Percentiles rank a stretch among this genome's conserved stretches.
Conservation (phyloP, 2,888 invertebrate species). For the Cheilosia vernalis region DNA sequence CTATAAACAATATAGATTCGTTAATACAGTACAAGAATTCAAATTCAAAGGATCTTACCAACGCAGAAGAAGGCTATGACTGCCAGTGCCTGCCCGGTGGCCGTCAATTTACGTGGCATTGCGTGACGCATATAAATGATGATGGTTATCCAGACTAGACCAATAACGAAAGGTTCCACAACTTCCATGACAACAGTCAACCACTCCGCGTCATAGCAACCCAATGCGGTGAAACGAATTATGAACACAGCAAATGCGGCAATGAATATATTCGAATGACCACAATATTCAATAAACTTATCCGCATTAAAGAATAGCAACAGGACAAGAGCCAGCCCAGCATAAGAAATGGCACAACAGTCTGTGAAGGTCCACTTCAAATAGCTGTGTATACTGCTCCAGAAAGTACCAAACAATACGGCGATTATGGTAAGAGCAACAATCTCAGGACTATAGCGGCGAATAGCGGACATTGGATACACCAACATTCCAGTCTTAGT, state of each 20-base stretch:
- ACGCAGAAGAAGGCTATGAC: constrained; percentile 92
- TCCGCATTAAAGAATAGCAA: constrained; percentile 87
- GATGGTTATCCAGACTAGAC: constrained; percentile 91
- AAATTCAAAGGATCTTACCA: constrained; percentile 82
- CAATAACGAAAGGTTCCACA: constrained; percentile 90
- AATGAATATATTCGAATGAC: constrained; percentile 92
- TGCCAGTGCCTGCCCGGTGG: constrained; percentile 91
- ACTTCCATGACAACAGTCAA: constrained; percentile 89
- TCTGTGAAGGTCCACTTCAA: constrained; percentile 87
- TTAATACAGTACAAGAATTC: not conserved
- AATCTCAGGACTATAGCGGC: constrained; percentile 90
- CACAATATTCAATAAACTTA: constrained; percentile 91
- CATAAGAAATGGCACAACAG: constrained; percentile 77
- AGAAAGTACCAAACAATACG: constrained; percentile 89
- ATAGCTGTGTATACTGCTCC: constrained; percentile 92
- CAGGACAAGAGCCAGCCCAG: constrained; percentile 79
- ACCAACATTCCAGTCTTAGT: constrained; percentile 90
- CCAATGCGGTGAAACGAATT: constrained; percentile 88
- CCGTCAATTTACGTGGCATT: constrained; percentile 90
- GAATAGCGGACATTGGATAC: constrained; percentile 91
- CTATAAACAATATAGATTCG: constrained; percentile 82
- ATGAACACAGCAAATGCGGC: constrained; percentile 92
- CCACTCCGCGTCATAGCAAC: constrained; percentile 85
- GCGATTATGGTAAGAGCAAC: constrained; percentile 88
- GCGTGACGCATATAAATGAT: constrained; percentile 92